Base-by-base conservation (phyloP, 2,888 invertebrate genomes). In the Agonum fuliginosum region DNA sequence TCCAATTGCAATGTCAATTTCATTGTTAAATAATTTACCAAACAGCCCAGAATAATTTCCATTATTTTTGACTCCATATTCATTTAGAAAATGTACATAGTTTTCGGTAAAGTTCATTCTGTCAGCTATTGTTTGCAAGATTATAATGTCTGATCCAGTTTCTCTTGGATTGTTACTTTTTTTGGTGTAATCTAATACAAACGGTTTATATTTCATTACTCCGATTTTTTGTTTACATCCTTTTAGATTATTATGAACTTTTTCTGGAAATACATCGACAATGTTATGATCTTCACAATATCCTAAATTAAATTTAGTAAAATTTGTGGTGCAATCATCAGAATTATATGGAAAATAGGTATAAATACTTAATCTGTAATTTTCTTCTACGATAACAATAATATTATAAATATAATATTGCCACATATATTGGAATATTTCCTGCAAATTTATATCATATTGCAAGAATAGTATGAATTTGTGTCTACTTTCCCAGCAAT, bases 321-420 rank as follows among this genome's bases (percentile, higher is more conserved):
- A 43, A 43, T 43, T 43, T 14, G 12, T 12, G 0, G 43, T 43
- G 14, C 43, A 43, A 14, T 43, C 43, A 43, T 10, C 14, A 5
- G 43, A 43, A 12, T 43, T 43, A 12, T 14, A 43, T 12, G 43
- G 43, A 43, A 43, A 43, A 43, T 43, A 43, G 1, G 43, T 43
- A 43, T 43, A 43, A n/a, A 43, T 5, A 5, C 14, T 43, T 43
- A 43, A 43, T 43, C 14, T 14, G 1, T 12, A 5, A 43, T 12
- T 43, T 43, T 43, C 43, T 43, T 8, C 12, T 2, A 43, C 14
- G 14, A 43, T 14, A 43, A 43, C 14, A 43, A 43, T 17, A 14
- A 43, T 43, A 12, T 43, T 43, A 43, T 43, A 43, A 43, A 43
- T 43, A 43, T 43, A 43, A 43, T n/a, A 43, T 14, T 12, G 12